Base-by-base conservation (phyloP, 2,888 invertebrate genomes). In the Agonopterix alstromeriana region DNA sequence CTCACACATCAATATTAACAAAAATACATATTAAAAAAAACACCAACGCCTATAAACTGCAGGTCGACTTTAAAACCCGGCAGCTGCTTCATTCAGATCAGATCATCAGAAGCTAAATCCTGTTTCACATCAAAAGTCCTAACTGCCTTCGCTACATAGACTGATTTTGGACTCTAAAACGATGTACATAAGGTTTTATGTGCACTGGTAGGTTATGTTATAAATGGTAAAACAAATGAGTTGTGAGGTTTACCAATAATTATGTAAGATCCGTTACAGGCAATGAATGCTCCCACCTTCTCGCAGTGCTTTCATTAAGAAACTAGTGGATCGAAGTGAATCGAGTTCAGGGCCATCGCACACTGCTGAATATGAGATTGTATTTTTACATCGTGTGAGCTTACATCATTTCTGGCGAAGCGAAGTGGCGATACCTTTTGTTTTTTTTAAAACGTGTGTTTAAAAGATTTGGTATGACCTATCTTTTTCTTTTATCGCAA, bases 221-320 rank as follows among this genome's bases (percentile, higher is more conserved):
- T 27, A 27, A 27, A 27, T 27, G 27, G 27, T 27, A 7, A 27
- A 27, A 27, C 5, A 27, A 27, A 47, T 47, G 50, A 48, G 47
- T 49, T 47, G 48, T 45, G 50, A 53, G 61, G 63, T 65, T 73
- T 71, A 71, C 66, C 67, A 76, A 76, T 76, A 74, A 77, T 78
- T 78, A 77, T 70, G 70, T 76, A 75, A 77, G 73, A 65, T 70
- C 71, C 71, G 72, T 73, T 77, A 73, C 67, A 67, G 60, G 57
- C 62, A 58, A 56, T 55, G 59, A 57, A 57, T 53, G 61, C 63
- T 62, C 63, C 67, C 70, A 69, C 70, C 70, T 54, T 43, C 14
- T 17, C 17, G 10, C 42, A 51, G 55, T 58, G 66, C 56, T 72
- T 75, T 74, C 69, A 73, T 77, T 75, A 73, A 69, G 62, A 38